Evolutionary conservation across 2,113 vertebrate genomes (phyloP).

Genomic region (Vimba vimba): DNA sequence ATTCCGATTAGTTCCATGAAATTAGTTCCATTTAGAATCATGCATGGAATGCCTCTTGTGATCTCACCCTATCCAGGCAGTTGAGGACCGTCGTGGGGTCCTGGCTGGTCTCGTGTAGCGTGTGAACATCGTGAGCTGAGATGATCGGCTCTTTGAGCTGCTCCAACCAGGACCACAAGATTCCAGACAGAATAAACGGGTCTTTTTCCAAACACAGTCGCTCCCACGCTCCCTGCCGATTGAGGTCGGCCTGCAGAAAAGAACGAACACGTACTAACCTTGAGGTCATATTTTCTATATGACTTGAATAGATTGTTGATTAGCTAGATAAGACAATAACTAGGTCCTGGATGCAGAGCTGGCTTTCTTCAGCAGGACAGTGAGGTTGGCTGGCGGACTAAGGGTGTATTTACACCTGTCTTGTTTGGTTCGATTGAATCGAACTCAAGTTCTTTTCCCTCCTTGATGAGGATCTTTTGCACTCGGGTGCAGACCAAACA

Average conservation of each 20-base stretch:
- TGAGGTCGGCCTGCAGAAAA: slow-evolving; percentile 85
- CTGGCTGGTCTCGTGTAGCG: slow-evolving; percentile 69
- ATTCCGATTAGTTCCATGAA: background rate
- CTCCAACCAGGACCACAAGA: slow-evolving; percentile 98
- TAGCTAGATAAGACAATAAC: background rate
- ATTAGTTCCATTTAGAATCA: too few relatives aligned
- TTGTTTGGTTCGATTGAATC: too few relatives aligned
- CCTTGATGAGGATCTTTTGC: too few relatives aligned
- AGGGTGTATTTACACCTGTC: too few relatives aligned
- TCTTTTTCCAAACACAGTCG: slow-evolving; percentile 87
- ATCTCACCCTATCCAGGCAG: slow-evolving; percentile 82
- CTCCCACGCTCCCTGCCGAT: slow-evolving; percentile 92
- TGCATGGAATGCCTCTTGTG: background rate
- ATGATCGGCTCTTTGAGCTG: slow-evolving; percentile 92
- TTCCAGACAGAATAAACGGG: slow-evolving; percentile 87
- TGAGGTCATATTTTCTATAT: background rate
- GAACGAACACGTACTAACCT: background rate
- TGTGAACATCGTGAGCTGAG: slow-evolving; percentile 76
- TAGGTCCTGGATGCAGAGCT: background rate
- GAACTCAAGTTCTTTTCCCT: too few relatives aligned
- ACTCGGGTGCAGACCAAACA: too few relatives aligned
- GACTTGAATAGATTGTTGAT: background rate
- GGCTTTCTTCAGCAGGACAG: background rate
- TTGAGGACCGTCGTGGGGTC: slow-evolving; percentile 78
- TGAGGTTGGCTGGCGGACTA: background rate